A percentile compares a stretch with the other conserved stretches of the same genome.
phyloP scores from a whole-genome alignment of 2,797 vertebrate species.

The Scomberomorus guttatus region DNA sequence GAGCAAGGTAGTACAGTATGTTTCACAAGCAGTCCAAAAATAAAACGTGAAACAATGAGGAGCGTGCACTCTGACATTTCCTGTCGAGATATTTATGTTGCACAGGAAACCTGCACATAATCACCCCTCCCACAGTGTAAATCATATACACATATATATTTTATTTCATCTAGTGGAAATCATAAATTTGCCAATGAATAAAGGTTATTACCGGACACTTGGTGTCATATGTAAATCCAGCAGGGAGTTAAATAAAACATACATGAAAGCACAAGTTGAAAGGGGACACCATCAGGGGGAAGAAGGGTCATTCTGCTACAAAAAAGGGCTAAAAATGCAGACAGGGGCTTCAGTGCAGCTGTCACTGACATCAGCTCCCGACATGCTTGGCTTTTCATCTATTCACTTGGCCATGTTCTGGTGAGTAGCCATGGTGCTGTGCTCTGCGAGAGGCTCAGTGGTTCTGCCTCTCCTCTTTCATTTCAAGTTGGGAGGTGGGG shows the following conservation, averaged over 20 bases:
- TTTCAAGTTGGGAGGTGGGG: conserved; percentile 52
- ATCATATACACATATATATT: background rate
- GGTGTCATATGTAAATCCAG: conserved; percentile 14
- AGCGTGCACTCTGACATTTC: background rate
- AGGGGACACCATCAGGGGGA: background rate
- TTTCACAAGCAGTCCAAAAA: conserved; percentile 46
- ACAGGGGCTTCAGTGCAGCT: conserved; percentile 65
- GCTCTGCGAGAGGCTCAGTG: conserved; percentile 58
- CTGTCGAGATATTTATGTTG: conserved; percentile 1
- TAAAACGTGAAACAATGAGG: conserved; percentile 20
- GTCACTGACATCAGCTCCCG: conserved; percentile 68
- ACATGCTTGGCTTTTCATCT: conserved; percentile 77
- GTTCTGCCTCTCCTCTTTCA: conserved; percentile 51
- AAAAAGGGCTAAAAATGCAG: conserved; percentile 41
- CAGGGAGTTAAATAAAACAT: conserved; percentile 33
- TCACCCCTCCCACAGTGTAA: background rate
- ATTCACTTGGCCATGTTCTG: conserved; percentile 69
- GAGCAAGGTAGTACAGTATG: conserved; percentile 15
- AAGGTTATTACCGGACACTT: background rate
- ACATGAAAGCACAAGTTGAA: conserved; percentile 21
- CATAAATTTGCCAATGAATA: background rate
- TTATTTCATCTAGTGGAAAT: background rate
- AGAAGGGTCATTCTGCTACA: conserved; percentile 36
- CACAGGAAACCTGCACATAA: conserved; percentile 1
- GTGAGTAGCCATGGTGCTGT: conserved; percentile 70